A percentile compares a stretch with the other conserved stretches of the same genome.
phyloP scores from a whole-genome alignment of 53 echinoderm and acorn worm genomes.

The Arbacia lixula region DNA sequence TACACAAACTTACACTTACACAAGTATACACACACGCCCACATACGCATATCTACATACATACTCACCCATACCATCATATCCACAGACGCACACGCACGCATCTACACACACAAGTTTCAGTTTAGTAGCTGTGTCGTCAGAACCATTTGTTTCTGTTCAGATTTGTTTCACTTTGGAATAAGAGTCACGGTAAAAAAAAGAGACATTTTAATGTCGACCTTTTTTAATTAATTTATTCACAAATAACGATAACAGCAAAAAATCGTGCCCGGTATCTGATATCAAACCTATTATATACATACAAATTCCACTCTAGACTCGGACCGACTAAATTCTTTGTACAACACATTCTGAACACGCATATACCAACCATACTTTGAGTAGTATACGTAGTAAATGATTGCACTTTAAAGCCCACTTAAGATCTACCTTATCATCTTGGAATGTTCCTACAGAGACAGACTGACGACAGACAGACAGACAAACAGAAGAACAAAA shows the following conservation, averaged over 20 bases:
- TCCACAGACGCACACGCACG: too few relatives aligned
- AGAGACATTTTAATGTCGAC: neutral
- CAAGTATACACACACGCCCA: too few relatives aligned
- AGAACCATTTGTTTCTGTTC: too few relatives aligned
- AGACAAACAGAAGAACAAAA: too few relatives aligned
- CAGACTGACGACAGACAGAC: too few relatives aligned
- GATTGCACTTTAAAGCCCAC: constrained; percentile 43
- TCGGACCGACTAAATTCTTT: constrained; percentile 15
- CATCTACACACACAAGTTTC: too few relatives aligned
- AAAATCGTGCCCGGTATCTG: constrained; percentile 10
- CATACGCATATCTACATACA: too few relatives aligned
- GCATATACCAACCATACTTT: constrained; percentile 22
- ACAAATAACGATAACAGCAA: constrained; percentile 44
- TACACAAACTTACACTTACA: too few relatives aligned
- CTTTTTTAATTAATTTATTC: constrained; percentile 39
- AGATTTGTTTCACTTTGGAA: too few relatives aligned
- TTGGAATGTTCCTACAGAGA: neutral
- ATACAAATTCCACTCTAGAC: constrained; percentile 28
- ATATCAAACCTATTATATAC: constrained; percentile 50
- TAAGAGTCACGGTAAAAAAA: too few relatives aligned
- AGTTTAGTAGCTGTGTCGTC: too few relatives aligned
- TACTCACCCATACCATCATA: too few relatives aligned
- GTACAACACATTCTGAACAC: constrained; percentile 23
- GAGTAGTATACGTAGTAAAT: constrained; percentile 25
- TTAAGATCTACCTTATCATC: neutral